Conservation (phyloP, 2,113 vertebrate species). For the Ceyx margarethae region DNA sequence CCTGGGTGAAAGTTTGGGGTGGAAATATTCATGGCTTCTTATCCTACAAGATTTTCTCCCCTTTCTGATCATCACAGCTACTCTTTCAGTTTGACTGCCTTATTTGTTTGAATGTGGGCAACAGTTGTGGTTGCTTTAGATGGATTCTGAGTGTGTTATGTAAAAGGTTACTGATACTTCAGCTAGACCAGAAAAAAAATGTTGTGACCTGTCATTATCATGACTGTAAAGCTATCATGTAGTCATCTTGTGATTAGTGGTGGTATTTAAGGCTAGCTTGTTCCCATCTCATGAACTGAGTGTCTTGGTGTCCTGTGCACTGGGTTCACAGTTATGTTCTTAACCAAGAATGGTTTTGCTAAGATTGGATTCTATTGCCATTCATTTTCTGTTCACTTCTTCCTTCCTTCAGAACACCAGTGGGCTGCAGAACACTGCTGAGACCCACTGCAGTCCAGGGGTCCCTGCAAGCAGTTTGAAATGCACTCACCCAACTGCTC, state of each 20-base stretch:
- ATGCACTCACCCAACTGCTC: accelerated
- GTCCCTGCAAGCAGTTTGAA: background rate
- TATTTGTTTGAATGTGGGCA: background rate
- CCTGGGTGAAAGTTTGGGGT: background rate
- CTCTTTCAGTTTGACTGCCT: background rate
- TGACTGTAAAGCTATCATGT: background rate
- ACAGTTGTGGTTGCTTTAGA: background rate
- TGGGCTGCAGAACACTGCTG: background rate
- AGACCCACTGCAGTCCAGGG: background rate
- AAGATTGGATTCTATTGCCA: background rate
- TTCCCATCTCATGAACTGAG: background rate
- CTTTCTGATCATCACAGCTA: background rate
- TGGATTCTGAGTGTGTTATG: background rate
- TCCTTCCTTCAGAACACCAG: background rate
- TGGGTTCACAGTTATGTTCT: background rate
- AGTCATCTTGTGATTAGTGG: background rate
- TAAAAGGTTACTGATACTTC: background rate
- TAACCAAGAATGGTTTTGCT: background rate
- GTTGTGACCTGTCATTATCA: background rate
- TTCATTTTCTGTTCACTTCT: background rate
- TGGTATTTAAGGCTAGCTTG: background rate
- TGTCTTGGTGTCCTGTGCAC: background rate
- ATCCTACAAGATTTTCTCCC: background rate
- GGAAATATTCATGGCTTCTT: background rate
- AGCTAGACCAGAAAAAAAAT: background rate